Conservation (phyloP, 2,113 vertebrate genomes). For the Onychostoma macrolepis region DNA sequence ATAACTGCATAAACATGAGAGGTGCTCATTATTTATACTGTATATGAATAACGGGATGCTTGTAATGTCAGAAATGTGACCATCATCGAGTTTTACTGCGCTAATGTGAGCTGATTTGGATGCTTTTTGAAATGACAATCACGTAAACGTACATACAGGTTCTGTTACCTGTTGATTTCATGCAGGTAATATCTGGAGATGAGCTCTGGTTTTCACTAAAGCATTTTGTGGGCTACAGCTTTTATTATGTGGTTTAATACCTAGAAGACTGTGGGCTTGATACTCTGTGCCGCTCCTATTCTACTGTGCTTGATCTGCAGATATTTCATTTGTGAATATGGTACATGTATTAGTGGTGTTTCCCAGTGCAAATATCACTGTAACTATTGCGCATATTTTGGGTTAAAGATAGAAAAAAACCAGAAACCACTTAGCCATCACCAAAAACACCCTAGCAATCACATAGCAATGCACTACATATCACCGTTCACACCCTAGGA, state of each 20-base stretch:
- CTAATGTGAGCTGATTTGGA: conserved; percentile 14
- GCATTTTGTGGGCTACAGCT: background rate
- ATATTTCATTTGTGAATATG: background rate
- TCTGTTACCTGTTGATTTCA: conserved; percentile 27
- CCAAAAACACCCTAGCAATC: background rate
- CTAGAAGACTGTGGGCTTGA: background rate
- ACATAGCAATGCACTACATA: too few species aligned
- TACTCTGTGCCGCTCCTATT: background rate
- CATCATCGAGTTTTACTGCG: background rate
- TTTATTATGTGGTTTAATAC: conserved; percentile 2
- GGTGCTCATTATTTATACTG: conserved; percentile 6
- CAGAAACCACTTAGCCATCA: too few species aligned
- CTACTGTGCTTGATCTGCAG: background rate
- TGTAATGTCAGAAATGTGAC: background rate
- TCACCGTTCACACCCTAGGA: too few species aligned
- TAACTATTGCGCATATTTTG: background rate
- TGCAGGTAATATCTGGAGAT: background rate
- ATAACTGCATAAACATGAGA: conserved; percentile 39
- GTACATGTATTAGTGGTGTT: background rate
- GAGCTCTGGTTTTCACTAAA: conserved; percentile 13
- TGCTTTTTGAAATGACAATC: background rate
- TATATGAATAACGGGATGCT: background rate
- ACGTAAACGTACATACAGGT: background rate
- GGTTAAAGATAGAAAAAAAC: too few species aligned
- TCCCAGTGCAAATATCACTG: background rate